Evolutionary conservation across 2,888 invertebrate species (phyloP).

Genomic region (Caenorhabditis japonica): DNA sequence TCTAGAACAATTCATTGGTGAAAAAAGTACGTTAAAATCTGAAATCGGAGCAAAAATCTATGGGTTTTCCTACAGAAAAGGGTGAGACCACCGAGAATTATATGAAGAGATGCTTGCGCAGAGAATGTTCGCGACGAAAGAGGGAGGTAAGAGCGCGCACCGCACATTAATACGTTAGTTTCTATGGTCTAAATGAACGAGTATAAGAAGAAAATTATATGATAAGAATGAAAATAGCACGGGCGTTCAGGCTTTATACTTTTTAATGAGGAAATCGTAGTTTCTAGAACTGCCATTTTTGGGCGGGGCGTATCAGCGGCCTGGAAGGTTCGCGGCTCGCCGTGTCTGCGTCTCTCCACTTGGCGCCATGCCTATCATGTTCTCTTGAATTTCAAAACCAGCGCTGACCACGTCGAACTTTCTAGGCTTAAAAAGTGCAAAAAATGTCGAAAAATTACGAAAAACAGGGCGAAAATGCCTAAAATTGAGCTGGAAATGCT

Average conservation of each 20-base stretch:
- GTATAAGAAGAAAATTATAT: not conserved
- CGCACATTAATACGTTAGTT: slow-evolving; percentile 6
- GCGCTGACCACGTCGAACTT: slow-evolving; percentile 1
- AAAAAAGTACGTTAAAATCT: slow-evolving; percentile 5
- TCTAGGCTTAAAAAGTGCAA: slow-evolving; percentile 1
- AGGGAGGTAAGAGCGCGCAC: slow-evolving; percentile 54
- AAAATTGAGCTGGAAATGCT: not conserved
- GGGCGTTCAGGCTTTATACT: not conserved
- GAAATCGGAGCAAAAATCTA: slow-evolving; percentile 17
- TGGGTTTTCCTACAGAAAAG: slow-evolving; percentile 21
- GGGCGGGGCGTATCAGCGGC: slow-evolving; percentile 23
- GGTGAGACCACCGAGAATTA: slow-evolving; percentile 14
- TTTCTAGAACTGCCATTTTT: slow-evolving; percentile 2
- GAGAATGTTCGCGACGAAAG: slow-evolving; percentile 54
- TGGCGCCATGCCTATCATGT: not conserved
- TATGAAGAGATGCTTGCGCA: slow-evolving; percentile 45
- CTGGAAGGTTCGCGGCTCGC: slow-evolving; percentile 39
- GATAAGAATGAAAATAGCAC: not conserved
- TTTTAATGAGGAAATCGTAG: not conserved
- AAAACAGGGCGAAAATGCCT: not conserved
- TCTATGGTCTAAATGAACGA: not conserved
- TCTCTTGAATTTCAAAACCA: slow-evolving; percentile 23
- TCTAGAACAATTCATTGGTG: no score
- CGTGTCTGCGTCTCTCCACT: slow-evolving; percentile 24
- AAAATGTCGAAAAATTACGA: not conserved